A percentile compares a stretch with the other conserved stretches of the same genome.
Conservation (phyloP, 2,888 invertebrate genomes). For the Luperina testacea region DNA sequence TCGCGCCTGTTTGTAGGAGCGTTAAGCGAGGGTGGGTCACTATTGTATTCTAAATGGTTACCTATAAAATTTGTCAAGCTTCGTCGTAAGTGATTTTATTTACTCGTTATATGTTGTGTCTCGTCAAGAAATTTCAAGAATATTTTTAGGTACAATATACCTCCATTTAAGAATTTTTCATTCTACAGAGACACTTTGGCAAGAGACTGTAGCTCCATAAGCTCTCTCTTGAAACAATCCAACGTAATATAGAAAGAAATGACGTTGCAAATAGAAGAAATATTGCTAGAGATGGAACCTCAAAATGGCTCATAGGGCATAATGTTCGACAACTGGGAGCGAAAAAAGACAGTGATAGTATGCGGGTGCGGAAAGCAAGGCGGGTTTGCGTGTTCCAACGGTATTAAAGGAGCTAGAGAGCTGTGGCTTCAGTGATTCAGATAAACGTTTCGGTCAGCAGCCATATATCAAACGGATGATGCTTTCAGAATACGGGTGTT, state of each 20-base stretch:
- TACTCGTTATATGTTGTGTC: not conserved
- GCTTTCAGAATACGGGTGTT: conserved; percentile 75
- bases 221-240: conserved; percentile 58
- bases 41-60: not conserved
- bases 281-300: conserved; percentile 79
- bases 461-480: conserved; percentile 84
- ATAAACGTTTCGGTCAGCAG: conserved; percentile 86
- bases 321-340: conserved; percentile 76
- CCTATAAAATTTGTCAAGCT: not conserved
- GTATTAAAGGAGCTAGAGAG: conserved; percentile 78
- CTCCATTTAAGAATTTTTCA: not conserved
- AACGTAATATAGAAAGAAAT: conserved; percentile 76
- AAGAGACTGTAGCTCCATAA: conserved; percentile 31
- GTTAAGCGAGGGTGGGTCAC: too few species aligned
- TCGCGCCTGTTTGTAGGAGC: too few species aligned
- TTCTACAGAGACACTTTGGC: not conserved
- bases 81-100: not conserved
- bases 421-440: conserved; percentile 82
- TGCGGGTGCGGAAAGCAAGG: conserved; percentile 74
- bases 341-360: conserved; percentile 82
- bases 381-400: conserved; percentile 66
- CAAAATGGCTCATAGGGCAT: conserved; percentile 80
- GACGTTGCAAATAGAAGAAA: conserved; percentile 82
- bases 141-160: not conserved
- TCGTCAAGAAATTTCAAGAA: not conserved